Base-by-base conservation (phyloP, 2,888 invertebrate genomes). In the Clistopyga incitator region DNA sequence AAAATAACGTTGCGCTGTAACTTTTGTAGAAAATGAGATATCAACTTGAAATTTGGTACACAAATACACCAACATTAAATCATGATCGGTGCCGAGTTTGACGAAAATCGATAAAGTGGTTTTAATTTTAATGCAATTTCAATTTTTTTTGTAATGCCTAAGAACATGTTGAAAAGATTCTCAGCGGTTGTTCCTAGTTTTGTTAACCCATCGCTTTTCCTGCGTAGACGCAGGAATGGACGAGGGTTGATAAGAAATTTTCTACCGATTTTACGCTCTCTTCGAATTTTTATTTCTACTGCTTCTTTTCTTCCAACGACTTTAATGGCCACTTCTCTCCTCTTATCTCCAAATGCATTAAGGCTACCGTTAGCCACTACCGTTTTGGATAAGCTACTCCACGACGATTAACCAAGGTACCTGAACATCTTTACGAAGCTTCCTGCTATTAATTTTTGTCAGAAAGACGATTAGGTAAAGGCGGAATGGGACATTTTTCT, bases 341-440 rank as follows among this genome's bases (percentile, higher is more conserved):
- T 77, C 81, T 84, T 87, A 87, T 87, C 87, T 83, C n/a, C 18
- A 15, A 71, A 78, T 84, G 79, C 85, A 86, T 86, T 86, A 84
- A 82, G 72, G 84, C 85, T 86, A 85, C 84, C 86, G 84, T 84
- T 78, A 29, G 75, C 71, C 71, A 84, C 78, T 81, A 79, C 77
- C 77, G 77, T 74, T 80, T 81, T 52, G 64, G 61, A 75, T 38
- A 50, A 50, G 64, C 38, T 23, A n/a, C 13, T 18, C 29, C n/a
- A 10, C 4, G 20, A 34, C 8, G 34, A 34, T 18, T 23, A 59
- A 59, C 20, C 23, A 3, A 52, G 18, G 50, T 52, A 29, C 50
- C 42, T 47, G 34, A 70, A 15, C 42, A 56, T 68, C 59, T 67
- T 42, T 50, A 56, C 8, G 38, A 59, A 68, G 82, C 68, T 75